Evolutionary conservation across 2,888 invertebrate species (phyloP), one percentile per base, ranked within the genome.

Genomic region (Parnassius mnemosyne): DNA sequence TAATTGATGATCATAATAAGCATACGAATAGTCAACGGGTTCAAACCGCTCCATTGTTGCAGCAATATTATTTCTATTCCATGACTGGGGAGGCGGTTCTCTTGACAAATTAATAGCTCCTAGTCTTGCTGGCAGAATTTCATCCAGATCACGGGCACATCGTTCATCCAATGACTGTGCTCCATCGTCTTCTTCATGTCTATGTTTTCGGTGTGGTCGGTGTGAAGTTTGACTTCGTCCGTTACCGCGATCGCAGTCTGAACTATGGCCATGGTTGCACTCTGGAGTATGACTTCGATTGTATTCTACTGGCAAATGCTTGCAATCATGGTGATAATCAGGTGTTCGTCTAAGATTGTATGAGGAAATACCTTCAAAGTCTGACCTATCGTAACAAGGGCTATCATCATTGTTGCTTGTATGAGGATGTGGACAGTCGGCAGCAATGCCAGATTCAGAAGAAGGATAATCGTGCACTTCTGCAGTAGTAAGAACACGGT

Each of bases 1-100:
- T 76, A 95, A 93, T 75, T 95, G 93, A 61, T 94, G 93, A 76
- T 96, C 96, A 80, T 96, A 96, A 80, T 96, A 96, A 20, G 96
- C 96, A 81, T 96, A 96, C 12, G 96, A 95, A 84, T 96, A 96
- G 78, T 96, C 96, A n/a, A 90, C 90, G 13, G 94, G 93, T 75
- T 94, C 94, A 71, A 94, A 94, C 63, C 93, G 85, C 71, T 94
- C 94, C 93, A 94, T 94, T 13, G 94, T 94, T 44, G 94, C 93
- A 16, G 93, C 93, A 47, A 94, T 93, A 70, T 94, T 94, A 75
- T 93, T 93, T 69, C 94, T 90, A 56, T 93, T 93, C 94, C 94
- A 94, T 61, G 92, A 91, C 50, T 93, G 93, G 13, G 89, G 83
- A 9, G 85, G 82, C 50, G 81, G 82, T 60, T 91, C 89, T 43